Conservation (phyloP, 2,113 vertebrate genomes). For the Hiodon tergisus region DNA sequence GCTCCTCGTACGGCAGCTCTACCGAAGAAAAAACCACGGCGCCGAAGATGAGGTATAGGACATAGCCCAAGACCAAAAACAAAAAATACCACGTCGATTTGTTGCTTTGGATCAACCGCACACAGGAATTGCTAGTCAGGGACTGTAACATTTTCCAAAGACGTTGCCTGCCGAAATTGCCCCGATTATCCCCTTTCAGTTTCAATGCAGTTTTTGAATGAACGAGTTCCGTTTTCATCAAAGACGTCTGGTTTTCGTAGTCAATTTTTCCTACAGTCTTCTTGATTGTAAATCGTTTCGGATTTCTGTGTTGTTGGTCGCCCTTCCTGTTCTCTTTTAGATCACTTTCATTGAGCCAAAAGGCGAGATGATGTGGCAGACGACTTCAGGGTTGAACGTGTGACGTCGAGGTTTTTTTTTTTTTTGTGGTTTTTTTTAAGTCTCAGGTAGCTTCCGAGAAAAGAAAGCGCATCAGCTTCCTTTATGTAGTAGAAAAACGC, state of each 20-base stretch:
- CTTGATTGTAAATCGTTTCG: too few species aligned
- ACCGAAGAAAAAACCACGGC: slow-evolving; percentile 93
- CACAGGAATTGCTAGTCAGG: slow-evolving; percentile 77
- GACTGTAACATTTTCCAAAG: slow-evolving; percentile 81
- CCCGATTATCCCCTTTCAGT: not conserved
- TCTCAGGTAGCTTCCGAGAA: not conserved
- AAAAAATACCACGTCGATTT: slow-evolving; percentile 85
- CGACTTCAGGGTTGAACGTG: slow-evolving; percentile 23
- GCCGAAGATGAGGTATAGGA: slow-evolving; percentile 88
- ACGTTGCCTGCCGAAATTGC: not conserved
- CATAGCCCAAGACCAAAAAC: slow-evolving; percentile 75
- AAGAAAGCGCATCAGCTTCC: not conserved
- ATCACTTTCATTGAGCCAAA: slow-evolving; percentile 35
- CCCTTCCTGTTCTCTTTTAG: not conserved
- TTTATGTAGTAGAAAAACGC: not conserved
- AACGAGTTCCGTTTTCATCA: not conserved
- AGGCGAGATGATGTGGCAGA: slow-evolving; percentile 41
- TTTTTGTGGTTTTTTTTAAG: not conserved
- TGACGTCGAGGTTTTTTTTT: slow-evolving; percentile 43
- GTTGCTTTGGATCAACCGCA: slow-evolving; percentile 81
- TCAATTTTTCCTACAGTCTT: not conserved
- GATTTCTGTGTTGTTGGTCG: not conserved
- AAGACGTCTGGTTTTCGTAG: not conserved
- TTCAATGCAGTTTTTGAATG: not conserved
- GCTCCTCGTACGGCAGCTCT: slow-evolving; percentile 88